Conservation (phyloP, 2,797 vertebrate species). For the Eulemur mongoz region DNA sequence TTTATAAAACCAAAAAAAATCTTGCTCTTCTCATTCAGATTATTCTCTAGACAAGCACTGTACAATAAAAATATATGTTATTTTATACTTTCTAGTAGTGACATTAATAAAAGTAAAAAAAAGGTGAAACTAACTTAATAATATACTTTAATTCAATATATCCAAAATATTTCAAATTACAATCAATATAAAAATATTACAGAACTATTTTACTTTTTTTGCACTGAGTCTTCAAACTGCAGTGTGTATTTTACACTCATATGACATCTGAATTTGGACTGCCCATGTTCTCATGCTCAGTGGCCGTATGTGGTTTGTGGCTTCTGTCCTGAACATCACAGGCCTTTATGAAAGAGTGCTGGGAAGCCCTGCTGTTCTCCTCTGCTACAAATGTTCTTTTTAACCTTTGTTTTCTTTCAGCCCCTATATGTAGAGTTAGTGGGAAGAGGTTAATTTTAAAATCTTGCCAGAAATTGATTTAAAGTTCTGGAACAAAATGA, state of each 20-base stretch:
- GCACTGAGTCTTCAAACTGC: background rate
- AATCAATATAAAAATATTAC: background rate
- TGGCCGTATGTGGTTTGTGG: rapidly evolving
- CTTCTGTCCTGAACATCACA: background rate
- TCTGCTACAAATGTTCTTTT: background rate
- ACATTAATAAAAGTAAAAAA: background rate
- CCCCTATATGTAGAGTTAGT: background rate
- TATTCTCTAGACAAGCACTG: background rate
- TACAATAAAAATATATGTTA: background rate
- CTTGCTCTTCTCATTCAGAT: background rate
- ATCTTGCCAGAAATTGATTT: background rate
- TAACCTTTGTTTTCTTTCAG: background rate
- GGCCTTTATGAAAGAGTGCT: no score
- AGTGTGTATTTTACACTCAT: background rate
- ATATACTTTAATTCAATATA: background rate
- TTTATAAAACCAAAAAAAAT: background rate
- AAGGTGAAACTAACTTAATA: background rate
- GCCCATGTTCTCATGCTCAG: background rate
- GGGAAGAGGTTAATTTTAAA: background rate
- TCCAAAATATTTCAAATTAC: background rate
- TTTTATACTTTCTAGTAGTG: background rate
- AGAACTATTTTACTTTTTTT: background rate
- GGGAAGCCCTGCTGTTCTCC: rapidly evolving
- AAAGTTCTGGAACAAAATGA: background rate
- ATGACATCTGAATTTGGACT: background rate